These are phyloP conservation scores for Chionoecetes opilio DNA, from an alignment of 1,140 invertebrate species.

Conservation along the genomic window DNA sequence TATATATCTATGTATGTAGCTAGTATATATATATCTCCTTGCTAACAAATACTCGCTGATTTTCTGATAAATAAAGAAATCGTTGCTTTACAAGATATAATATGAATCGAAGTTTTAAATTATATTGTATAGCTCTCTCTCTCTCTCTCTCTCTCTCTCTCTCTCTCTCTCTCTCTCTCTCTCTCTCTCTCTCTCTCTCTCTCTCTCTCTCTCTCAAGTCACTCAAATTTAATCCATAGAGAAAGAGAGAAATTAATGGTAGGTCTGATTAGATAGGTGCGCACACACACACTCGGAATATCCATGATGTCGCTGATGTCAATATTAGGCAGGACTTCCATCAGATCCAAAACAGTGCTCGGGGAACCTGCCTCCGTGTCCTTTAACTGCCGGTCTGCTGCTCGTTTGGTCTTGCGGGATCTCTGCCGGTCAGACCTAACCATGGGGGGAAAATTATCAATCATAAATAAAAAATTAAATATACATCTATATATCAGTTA, in stretches of 20 bases:
- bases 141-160: slow-evolving; percentile 33
- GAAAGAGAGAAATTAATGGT: too few relatives aligned
- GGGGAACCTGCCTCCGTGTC: slow-evolving; percentile 83
- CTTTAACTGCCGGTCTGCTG: slow-evolving; percentile 82
- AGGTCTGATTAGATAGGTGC: too few relatives aligned
- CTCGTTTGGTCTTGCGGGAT: slow-evolving; percentile 74
- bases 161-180: slow-evolving; percentile 43
- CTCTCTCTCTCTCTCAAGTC: slow-evolving; percentile 32
- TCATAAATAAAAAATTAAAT: too few relatives aligned
- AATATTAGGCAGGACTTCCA: slow-evolving; percentile 84
- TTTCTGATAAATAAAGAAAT: too few relatives aligned
- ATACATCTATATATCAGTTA: too few relatives aligned
- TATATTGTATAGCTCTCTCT: slow-evolving; percentile 14
- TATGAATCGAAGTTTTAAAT: too few relatives aligned
- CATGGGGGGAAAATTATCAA: too few relatives aligned
- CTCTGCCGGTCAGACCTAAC: too few relatives aligned
- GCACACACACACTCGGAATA: background rate
- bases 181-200: slow-evolving; percentile 52
- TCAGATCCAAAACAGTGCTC: slow-evolving; percentile 83
- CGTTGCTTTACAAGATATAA: too few relatives aligned
- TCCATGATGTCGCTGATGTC: background rate
- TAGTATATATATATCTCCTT: background rate
- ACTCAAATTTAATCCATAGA: background rate
- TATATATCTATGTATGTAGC: background rate
- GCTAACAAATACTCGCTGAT: background rate